A percentile compares a stretch with the other conserved stretches of the same genome.
phyloP scores from a whole-genome alignment of 2,888 invertebrate genomes.

The Sphaerophoria rueppellii region DNA sequence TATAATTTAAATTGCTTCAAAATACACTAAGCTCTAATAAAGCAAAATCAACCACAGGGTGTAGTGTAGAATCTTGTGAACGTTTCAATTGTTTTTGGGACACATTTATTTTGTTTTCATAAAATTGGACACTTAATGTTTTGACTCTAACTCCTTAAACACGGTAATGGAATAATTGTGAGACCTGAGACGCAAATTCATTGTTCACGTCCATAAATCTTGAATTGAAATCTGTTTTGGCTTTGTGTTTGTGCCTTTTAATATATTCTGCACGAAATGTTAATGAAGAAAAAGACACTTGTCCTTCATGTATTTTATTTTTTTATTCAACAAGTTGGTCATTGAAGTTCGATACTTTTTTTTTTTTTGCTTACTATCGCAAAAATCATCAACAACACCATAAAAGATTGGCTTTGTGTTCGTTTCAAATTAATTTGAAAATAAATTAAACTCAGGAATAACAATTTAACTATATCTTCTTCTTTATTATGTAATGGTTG shows the following conservation, averaged over 20 bases:
- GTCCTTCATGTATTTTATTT: slow-evolving; percentile 16
- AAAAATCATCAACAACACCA: background rate
- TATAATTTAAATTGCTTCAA: slow-evolving; percentile 5
- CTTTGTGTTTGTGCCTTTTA: slow-evolving; percentile 1
- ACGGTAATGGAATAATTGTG: background rate
- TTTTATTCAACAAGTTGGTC: slow-evolving; percentile 14
- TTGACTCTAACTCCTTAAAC: background rate
- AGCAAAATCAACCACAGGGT: background rate
- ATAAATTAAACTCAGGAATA: too few species aligned
- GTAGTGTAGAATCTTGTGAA: background rate
- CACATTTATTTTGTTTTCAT: background rate
- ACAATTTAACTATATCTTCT: background rate
- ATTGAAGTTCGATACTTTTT: slow-evolving; percentile 32
- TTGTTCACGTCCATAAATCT: slow-evolving; percentile 1
- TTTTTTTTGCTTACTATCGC: slow-evolving; percentile 10
- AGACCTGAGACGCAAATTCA: background rate
- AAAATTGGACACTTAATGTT: background rate
- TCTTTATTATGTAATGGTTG: background rate
- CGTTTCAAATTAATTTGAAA: too few species aligned
- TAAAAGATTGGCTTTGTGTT: too few species aligned
- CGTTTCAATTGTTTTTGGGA: background rate
- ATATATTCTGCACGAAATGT: slow-evolving; percentile 34
- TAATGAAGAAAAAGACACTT: slow-evolving; percentile 23
- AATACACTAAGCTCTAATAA: background rate
- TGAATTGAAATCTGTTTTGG: background rate